A percentile compares a stretch with the other conserved stretches of the same genome.
Conservation (phyloP, 2,113 vertebrate genomes). For the Rissa tridactyla region DNA sequence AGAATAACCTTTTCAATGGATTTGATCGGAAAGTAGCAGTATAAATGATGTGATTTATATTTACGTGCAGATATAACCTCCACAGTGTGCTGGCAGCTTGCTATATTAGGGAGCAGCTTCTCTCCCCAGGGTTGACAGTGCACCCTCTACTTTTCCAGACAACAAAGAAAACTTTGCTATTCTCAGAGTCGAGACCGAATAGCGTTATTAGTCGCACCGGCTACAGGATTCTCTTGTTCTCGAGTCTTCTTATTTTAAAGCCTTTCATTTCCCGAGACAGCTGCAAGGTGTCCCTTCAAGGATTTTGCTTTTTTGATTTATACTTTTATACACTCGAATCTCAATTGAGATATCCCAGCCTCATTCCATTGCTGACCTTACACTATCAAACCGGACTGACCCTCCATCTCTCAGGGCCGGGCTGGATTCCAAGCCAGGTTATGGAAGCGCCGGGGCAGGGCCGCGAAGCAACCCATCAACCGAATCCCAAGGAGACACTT, state of each 20-base stretch:
- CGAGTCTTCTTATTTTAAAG: conserved; percentile 66
- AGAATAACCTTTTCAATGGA: neutral
- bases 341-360: conserved; percentile 67
- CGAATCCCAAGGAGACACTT: conserved; percentile 64
- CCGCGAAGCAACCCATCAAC: conserved; percentile 71
- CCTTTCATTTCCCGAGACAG: conserved; percentile 71
- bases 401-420: conserved; percentile 71
- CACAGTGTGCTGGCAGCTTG: neutral
- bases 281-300: conserved; percentile 76
- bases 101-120: neutral
- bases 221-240: neutral
- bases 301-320: conserved; percentile 80
- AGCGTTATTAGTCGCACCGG: conserved; percentile 9
- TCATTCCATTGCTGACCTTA: conserved; percentile 77
- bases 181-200: neutral
- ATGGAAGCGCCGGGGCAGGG: conserved; percentile 64
- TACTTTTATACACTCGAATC: conserved; percentile 69
- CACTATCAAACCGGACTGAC: conserved; percentile 65
- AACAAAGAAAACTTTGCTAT: neutral
- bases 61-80: neutral
- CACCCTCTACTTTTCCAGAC: neutral
- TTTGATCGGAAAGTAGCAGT: neutral
- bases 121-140: neutral
- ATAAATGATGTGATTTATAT: neutral
- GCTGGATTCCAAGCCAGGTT: conserved; percentile 71